Evolutionary conservation across 2,797 vertebrate species (phyloP).

Genomic region (Micrastur ruficollis): DNA sequence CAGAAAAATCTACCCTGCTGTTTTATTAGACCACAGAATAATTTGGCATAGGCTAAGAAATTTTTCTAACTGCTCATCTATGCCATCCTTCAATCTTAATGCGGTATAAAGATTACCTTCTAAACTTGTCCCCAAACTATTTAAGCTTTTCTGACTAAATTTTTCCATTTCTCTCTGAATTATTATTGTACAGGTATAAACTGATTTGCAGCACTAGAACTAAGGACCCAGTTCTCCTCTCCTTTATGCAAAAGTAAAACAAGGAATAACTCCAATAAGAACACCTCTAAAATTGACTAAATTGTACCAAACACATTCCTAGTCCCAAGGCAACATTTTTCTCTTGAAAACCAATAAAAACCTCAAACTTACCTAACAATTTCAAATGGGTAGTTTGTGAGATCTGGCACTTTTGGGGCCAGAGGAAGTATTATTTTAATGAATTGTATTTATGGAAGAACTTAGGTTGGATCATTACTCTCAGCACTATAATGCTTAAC

Average conservation of each 20-base stretch:
- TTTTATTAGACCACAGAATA: neutral
- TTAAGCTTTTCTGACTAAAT: neutral
- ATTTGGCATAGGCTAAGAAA: neutral
- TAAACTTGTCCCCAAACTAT: neutral
- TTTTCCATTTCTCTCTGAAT: neutral
- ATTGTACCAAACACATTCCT: conserved; percentile 7
- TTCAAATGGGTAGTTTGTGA: conserved; percentile 25
- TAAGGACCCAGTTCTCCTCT: neutral
- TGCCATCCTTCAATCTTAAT: neutral
- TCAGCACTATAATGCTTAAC: neutral
- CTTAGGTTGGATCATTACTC: conserved; percentile 25
- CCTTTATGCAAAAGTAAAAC: neutral
- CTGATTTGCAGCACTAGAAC: neutral
- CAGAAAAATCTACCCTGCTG: neutral
- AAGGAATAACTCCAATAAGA: neutral
- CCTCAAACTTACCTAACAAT: neutral
- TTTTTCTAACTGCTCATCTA: neutral
- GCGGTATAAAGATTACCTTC: neutral
- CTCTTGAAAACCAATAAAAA: neutral
- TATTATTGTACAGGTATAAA: neutral
- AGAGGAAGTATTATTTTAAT: conserved; percentile 49
- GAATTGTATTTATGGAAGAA: conserved; percentile 41
- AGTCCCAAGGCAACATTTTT: neutral
- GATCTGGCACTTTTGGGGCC: neutral
- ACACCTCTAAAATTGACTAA: conserved; percentile 1